Evolutionary conservation across 2,113 vertebrate species (phyloP).

Genomic region (Cavia porcellus): DNA sequence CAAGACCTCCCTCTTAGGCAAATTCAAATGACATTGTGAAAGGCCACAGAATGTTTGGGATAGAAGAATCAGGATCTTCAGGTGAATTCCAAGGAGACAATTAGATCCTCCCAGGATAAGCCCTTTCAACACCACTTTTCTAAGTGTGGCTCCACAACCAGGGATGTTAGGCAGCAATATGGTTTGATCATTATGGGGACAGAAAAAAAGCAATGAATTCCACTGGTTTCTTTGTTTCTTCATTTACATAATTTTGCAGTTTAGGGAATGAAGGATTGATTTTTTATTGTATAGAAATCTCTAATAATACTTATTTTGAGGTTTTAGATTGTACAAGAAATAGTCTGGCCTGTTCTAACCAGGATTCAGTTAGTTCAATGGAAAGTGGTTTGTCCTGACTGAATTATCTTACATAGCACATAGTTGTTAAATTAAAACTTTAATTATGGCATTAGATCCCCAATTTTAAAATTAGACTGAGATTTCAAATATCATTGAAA

Average conservation of each 20-base stretch:
- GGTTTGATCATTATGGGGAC: not conserved
- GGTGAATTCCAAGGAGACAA: not conserved
- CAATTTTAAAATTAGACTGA: constrained; percentile 5
- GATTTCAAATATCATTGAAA: not conserved
- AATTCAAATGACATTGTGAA: not conserved
- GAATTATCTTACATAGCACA: not conserved
- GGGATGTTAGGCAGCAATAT: not conserved
- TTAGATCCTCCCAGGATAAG: not conserved
- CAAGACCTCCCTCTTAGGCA: not conserved
- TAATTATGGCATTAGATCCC: not conserved
- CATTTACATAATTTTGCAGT: not conserved
- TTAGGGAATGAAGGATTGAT: not conserved
- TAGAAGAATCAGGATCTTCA: not conserved
- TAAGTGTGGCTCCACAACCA: not conserved
- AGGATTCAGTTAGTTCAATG: not conserved
- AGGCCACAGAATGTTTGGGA: not conserved
- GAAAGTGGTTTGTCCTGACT: not conserved
- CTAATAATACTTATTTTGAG: not conserved
- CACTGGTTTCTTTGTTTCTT: not conserved
- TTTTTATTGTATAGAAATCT: not conserved
- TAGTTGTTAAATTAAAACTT: not conserved
- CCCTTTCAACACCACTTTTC: not conserved
- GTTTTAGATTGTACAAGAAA: not conserved
- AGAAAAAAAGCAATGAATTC: not conserved
- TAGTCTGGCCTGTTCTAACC: not conserved